Conservation (phyloP, 2,888 invertebrate species). For the Acrobasis repandana region DNA sequence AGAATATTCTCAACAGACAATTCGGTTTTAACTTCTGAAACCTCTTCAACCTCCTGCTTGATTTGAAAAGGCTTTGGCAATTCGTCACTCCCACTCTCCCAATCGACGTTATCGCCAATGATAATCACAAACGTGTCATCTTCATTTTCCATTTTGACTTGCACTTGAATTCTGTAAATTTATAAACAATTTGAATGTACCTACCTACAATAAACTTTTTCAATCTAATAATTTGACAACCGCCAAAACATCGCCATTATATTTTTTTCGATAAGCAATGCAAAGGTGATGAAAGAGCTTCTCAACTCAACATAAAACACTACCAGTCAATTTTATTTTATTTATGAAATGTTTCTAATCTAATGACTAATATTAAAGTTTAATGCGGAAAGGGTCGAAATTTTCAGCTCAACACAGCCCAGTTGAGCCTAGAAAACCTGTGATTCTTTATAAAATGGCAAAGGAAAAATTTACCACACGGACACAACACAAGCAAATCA, state of each 20-base stretch:
- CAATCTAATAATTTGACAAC: constrained; percentile 6
- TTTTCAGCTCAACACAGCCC: neutral
- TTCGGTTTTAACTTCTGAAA: neutral
- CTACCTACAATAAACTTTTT: neutral
- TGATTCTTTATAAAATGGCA: neutral
- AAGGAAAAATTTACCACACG: constrained; percentile 8
- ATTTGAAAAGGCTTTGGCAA: constrained; percentile 3
- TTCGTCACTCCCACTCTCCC: constrained; percentile 5
- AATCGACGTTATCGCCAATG: constrained; percentile 40
- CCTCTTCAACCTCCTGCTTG: constrained; percentile 8
- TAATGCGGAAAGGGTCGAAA: too few relatives aligned
- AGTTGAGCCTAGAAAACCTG: neutral
- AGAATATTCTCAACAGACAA: constrained; percentile 9
- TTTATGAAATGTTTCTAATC: too few relatives aligned
- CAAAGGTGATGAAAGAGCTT: neutral
- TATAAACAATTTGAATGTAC: neutral
- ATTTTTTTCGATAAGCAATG: neutral
- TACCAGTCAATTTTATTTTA: too few relatives aligned
- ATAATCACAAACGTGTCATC: constrained; percentile 53
- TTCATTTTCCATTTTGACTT: constrained; percentile 40
- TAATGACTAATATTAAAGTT: too few relatives aligned
- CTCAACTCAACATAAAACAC: neutral
- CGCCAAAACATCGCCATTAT: constrained; percentile 19
- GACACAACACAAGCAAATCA: neutral
- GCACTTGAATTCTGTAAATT: neutral